Evolutionary conservation across 2,888 invertebrate genomes (phyloP), one percentile per base, ranked within the genome.

Genomic region (Andrena trimmerana): DNA sequence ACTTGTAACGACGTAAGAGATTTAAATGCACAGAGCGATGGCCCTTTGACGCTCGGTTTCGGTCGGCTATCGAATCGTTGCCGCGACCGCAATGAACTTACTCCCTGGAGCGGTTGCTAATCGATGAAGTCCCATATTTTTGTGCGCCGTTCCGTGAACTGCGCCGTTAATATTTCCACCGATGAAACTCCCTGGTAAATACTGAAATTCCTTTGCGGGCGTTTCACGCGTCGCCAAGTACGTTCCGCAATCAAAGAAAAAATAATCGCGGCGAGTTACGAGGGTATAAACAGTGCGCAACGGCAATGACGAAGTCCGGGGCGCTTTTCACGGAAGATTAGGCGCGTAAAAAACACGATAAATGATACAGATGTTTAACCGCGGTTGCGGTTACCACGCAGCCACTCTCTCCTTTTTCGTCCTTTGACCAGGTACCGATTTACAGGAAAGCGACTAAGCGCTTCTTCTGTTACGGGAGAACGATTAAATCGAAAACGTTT

Each of bases 401-500:
- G 10, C 27, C 31, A 10, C 52, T 6, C 20, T 20, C 50, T 6
- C n/a, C 33, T 4, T 8, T 54, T 31, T 4, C 20, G 33, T 7
- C 2, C 0, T 16, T 42, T 13, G 20, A 24, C 20, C 6, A 10
- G n/a, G 59, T 60, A 6, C 50, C 48, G 52, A 70, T 52, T 70
- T 50, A 52, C 70, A 8, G 73, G 8, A 60, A 13, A 48, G 27
- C 70, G 69, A 20, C 27, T 20, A 31, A 1, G 24, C 24, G 62
- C 63, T 77, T 69, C 27, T 10, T 10, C 20, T 0, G 3, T n/a
- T 67, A 29, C 0, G 7, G 24, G 36, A 50, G 20, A 20, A 27
- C 63, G 71, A 84, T 84, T 79, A 76, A 83, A 84, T 79, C 76
- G 84, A 59, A 80, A 72, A 68, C 72, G 68, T 27, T 70, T 62